These are phyloP conservation scores for Betta splendens DNA, from an alignment of 2,797 vertebrate species.

Conservation along the genomic window DNA sequence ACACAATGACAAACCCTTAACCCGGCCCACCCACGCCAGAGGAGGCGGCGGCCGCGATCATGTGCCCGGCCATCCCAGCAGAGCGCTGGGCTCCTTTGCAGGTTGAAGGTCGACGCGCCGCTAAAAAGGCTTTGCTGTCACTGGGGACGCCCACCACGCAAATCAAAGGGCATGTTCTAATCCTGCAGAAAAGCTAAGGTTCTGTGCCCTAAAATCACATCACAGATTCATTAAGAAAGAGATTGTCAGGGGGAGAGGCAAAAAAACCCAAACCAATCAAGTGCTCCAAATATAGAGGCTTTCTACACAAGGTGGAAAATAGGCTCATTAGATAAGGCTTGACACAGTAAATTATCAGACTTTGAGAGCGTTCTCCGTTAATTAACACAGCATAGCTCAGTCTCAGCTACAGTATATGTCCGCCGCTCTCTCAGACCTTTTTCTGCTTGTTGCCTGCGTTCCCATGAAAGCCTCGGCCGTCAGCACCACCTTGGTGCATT, in stretches of 20 bases:
- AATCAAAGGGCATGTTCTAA: constrained; percentile 39
- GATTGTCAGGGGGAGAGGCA: constrained; percentile 13
- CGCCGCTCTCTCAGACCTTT: background rate
- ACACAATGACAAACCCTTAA: constrained; percentile 54
- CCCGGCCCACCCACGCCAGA: constrained; percentile 53
- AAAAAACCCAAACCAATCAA: constrained; percentile 15
- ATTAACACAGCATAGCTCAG: constrained; percentile 30
- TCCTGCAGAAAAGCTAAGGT: constrained; percentile 24
- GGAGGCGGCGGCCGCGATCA: constrained; percentile 55
- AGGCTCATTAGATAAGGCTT: constrained; percentile 30
- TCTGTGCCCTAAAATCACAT: constrained; percentile 5
- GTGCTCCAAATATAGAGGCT: constrained; percentile 12
- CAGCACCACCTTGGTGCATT: constrained; percentile 2
- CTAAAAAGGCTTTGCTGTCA: constrained; percentile 68
- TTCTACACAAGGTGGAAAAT: constrained; percentile 15
- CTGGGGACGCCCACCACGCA: constrained; percentile 49
- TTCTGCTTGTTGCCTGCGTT: background rate
- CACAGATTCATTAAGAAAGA: constrained; percentile 16
- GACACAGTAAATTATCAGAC: constrained; percentile 52
- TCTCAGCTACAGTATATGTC: constrained; percentile 18
- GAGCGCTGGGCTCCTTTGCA: constrained; percentile 55
- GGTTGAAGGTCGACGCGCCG: constrained; percentile 65
- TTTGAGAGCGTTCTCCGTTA: constrained; percentile 43
- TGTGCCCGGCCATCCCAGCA: constrained; percentile 45
- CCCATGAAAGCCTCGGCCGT: constrained; percentile 15